These are phyloP conservation scores for Heliopora coerulea DNA, from an alignment of 92 coral and sea anemone genomes.

Conservation along the genomic window DNA sequence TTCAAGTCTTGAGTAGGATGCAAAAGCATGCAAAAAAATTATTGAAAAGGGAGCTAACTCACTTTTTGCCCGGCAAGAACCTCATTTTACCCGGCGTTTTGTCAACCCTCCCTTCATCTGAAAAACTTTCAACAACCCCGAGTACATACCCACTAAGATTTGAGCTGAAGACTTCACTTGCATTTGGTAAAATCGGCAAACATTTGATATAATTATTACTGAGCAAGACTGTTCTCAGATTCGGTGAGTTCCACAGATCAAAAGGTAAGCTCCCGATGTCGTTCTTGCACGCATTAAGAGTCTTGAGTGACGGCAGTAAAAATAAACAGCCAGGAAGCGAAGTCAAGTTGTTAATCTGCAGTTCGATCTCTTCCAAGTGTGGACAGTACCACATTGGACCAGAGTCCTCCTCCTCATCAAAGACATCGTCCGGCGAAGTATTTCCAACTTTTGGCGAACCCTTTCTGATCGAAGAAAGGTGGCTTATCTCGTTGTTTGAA, in stretches of 20 bases:
- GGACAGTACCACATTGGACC: conserved; percentile 93
- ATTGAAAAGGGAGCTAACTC: too few relatives aligned
- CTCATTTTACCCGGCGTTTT: too few relatives aligned
- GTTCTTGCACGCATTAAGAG: conserved; percentile 69
- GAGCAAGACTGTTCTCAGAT: conserved; percentile 69
- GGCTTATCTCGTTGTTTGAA: conserved; percentile 65
- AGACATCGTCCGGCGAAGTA: conserved; percentile 60
- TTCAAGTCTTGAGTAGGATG: too few relatives aligned
- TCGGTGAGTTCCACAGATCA: conserved; percentile 93
- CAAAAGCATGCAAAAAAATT: too few relatives aligned
- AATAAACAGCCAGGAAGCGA: conserved; percentile 81
- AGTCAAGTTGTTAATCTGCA: conserved; percentile 78
- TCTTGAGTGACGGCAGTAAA: conserved; percentile 71
- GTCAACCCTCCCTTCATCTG: too few relatives aligned
- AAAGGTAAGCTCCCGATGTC: conserved; percentile 86
- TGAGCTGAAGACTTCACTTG: conserved; percentile 26
- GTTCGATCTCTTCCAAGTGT: conserved; percentile 87
- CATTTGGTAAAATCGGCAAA: conserved; percentile 57
- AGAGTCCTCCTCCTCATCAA: conserved; percentile 59
- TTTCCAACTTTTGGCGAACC: conserved; percentile 59
- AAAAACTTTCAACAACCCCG: background rate
- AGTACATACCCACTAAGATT: conserved; percentile 13
- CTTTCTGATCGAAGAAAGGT: conserved; percentile 65
- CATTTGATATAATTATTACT: conserved; percentile 77
- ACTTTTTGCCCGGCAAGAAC: too few relatives aligned